A percentile compares a stretch with the other conserved stretches of the same genome.
These are phyloP conservation scores for Gobio gobio DNA, from an alignment of 2,113 vertebrate genomes.

Conservation along the genomic window DNA sequence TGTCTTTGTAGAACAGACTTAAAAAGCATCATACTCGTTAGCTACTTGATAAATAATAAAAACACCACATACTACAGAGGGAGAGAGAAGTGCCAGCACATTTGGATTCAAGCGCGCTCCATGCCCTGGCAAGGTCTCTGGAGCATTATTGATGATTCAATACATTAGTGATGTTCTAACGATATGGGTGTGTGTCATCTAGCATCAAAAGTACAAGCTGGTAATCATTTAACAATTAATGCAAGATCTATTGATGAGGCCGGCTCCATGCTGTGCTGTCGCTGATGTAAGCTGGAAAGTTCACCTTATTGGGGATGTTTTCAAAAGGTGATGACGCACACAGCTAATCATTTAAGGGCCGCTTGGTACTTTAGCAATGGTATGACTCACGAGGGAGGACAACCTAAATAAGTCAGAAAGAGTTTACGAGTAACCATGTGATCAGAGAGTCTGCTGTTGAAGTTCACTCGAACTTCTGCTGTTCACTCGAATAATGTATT, in stretches of 20 bases:
- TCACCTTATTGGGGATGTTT: neutral
- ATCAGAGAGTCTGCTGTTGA: neutral
- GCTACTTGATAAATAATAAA: conserved; percentile 65
- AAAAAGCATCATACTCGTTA: conserved; percentile 58
- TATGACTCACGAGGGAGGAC: neutral
- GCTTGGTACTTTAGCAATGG: neutral
- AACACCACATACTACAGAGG: conserved; percentile 54
- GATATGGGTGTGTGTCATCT: conserved; percentile 13
- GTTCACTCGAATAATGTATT: neutral
- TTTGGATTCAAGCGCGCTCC: neutral
- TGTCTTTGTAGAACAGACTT: conserved; percentile 45
- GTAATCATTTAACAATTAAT: conserved; percentile 15
- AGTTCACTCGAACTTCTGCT: too few relatives aligned
- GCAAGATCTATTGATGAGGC: conserved; percentile 34
- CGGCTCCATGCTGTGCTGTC: conserved; percentile 7
- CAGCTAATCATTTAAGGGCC: neutral
- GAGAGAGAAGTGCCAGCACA: conserved; percentile 29
- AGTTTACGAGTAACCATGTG: neutral
- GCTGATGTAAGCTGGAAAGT: conserved; percentile 6
- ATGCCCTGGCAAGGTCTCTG: conserved; percentile 14
- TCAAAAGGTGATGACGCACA: conserved; percentile 20
- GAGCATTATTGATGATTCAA: conserved; percentile 36
- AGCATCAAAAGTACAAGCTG: conserved; percentile 30
- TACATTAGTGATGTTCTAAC: conserved; percentile 32
- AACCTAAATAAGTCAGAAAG: conserved; percentile 29